phyloP scores from a whole-genome alignment of 2,797 vertebrate species.

The Sparidentex hasta region DNA sequence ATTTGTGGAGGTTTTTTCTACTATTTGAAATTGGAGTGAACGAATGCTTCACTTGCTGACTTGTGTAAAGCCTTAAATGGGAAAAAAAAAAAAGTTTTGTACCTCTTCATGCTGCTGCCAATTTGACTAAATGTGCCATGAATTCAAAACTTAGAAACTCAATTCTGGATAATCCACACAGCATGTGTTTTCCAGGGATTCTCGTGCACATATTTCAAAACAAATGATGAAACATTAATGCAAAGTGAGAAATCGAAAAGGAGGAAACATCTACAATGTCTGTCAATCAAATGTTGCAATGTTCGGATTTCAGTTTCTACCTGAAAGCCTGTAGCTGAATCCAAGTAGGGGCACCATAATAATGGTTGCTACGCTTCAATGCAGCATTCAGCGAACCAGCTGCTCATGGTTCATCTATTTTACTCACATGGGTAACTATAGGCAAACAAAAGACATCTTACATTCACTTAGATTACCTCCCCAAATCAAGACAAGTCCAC shows the following conservation, averaged over 20 bases:
- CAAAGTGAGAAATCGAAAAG: background rate
- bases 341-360: background rate
- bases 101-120: background rate
- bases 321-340: background rate
- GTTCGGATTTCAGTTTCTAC: constrained; percentile 2
- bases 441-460: too few species aligned
- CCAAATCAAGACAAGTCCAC: too few species aligned
- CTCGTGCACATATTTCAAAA: background rate
- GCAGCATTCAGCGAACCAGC: background rate
- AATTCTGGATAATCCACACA: background rate
- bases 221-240: background rate
- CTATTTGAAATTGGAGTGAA: background rate
- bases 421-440: background rate
- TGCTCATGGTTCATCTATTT: background rate
- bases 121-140: background rate
- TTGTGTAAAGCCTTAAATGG: background rate
- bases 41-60: background rate
- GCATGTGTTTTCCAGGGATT: background rate
- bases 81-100: constrained; percentile 10
- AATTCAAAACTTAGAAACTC: background rate
- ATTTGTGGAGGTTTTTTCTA: constrained; percentile 6
- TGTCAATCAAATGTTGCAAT: background rate
- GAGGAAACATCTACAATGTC: background rate
- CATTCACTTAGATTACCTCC: too few species aligned
- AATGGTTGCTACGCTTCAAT: background rate